Conservation (phyloP, 2,888 invertebrate species). For the Pseudoips prasinana region DNA sequence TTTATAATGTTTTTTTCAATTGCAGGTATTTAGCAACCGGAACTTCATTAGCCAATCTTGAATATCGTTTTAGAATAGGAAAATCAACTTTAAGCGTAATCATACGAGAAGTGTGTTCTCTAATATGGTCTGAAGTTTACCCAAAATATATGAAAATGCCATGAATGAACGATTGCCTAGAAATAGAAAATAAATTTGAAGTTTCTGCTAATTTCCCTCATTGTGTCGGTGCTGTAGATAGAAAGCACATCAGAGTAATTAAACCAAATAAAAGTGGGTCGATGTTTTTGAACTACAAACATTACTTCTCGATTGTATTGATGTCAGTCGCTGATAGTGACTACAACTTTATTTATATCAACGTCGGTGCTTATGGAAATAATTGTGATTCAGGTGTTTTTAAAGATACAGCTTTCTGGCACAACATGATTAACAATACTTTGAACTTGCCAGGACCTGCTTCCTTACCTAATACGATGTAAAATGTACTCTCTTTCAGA, state of each 20-base stretch:
- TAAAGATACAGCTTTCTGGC: too few relatives aligned
- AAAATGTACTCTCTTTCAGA: too few relatives aligned
- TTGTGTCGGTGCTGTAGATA: conserved; percentile 3
- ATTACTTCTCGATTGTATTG: conserved; percentile 24
- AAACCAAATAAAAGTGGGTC: conserved; percentile 17
- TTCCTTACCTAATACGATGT: too few relatives aligned
- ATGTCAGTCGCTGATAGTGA: conserved; percentile 26
- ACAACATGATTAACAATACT: too few relatives aligned
- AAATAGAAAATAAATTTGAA: conserved; percentile 29
- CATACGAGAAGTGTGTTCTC: conserved; percentile 29
- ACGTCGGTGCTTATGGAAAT: conserved; percentile 24
- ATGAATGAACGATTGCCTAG: conserved; percentile 27
- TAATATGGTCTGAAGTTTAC: conserved; percentile 29
- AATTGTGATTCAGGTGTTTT: conserved; percentile 18
- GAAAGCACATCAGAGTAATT: conserved; percentile 3
- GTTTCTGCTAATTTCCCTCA: conserved; percentile 26
- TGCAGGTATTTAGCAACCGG: too few relatives aligned
- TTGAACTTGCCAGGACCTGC: too few relatives aligned
- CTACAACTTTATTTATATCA: conserved; percentile 28
- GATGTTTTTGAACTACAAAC: conserved; percentile 6
- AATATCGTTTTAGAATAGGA: too few relatives aligned
- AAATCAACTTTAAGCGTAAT: conserved; percentile 35
- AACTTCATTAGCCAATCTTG: too few relatives aligned
- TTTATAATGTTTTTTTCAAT: too few relatives aligned
- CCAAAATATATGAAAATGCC: conserved; percentile 19